Conservation (phyloP, 1,140 invertebrate species). For the Papilio machaon region DNA sequence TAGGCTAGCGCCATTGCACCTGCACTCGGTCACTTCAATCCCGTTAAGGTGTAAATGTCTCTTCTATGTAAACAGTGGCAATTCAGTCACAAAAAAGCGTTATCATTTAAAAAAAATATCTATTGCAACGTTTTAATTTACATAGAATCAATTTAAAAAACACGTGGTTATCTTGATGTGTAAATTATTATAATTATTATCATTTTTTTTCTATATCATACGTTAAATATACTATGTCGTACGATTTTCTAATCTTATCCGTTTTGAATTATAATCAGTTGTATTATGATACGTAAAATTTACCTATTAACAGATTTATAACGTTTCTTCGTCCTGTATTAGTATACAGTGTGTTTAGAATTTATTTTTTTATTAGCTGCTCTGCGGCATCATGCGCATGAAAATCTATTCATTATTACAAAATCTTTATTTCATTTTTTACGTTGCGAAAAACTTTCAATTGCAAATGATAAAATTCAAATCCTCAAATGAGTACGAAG, state of each 20-base stretch:
- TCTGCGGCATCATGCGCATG: too few species aligned
- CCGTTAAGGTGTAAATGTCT: too few species aligned
- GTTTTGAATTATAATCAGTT: slow-evolving; percentile 50
- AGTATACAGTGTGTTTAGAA: background rate
- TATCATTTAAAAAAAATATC: background rate
- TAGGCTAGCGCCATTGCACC: too few species aligned
- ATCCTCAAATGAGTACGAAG: too few species aligned
- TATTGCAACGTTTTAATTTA: background rate
- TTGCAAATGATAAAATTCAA: too few species aligned
- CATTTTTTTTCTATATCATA: slow-evolving; percentile 31
- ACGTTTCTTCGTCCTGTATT: background rate
- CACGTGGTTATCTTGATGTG: slow-evolving; percentile 9
- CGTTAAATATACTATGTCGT: slow-evolving; percentile 47
- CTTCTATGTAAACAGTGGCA: too few species aligned
- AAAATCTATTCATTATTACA: too few species aligned
- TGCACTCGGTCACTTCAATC: too few species aligned
- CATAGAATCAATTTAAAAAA: background rate
- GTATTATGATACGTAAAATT: slow-evolving; percentile 24
- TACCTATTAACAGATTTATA: slow-evolving; percentile 15
- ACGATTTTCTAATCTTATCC: slow-evolving; percentile 63
- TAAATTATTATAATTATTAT: background rate
- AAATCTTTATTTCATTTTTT: too few species aligned
- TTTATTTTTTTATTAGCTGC: background rate
- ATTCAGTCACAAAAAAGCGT: too few species aligned
- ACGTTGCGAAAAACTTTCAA: too few species aligned